A percentile compares a stretch with the other conserved stretches of the same genome.
These are phyloP conservation scores for Turritopsis dohrnii DNA, from an alignment of 30 jellyfish, hydroid and myxozoan species.

Conservation along the genomic window DNA sequence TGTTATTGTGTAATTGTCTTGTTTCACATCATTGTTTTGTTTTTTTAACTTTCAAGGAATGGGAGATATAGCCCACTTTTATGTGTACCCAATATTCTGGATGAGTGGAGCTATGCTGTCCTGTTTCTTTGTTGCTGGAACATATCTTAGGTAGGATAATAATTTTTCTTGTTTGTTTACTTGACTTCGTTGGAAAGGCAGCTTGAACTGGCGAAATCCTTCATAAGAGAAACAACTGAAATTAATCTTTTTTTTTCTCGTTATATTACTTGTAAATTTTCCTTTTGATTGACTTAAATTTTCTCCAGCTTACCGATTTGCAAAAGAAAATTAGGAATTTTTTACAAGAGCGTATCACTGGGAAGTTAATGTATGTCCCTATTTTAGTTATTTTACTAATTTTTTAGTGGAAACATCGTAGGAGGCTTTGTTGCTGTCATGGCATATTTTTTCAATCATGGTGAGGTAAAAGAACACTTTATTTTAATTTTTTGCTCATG, in stretches of 20 bases:
- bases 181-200: too few species aligned
- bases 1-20: not conserved
- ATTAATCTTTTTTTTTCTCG: too few species aligned
- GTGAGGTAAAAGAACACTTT: constrained; percentile 52
- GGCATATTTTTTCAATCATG: constrained; percentile 68
- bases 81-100: constrained; percentile 89
- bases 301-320: too few species aligned
- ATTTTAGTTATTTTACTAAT: not conserved
- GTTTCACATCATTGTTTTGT: not conserved
- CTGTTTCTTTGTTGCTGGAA: constrained; percentile 53
- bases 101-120: constrained; percentile 79
- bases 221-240: too few species aligned
- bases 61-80: constrained; percentile 95
- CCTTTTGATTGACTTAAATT: too few species aligned
- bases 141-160: constrained; percentile 58
- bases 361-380: too few species aligned
- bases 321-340: too few species aligned
- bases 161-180: too few species aligned
- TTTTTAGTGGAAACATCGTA: constrained; percentile 63
- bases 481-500: too few species aligned
- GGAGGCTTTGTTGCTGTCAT: constrained; percentile 82
- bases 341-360: not conserved
- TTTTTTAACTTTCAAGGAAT: constrained; percentile 68
- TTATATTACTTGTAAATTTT: too few species aligned
- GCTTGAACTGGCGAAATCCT: too few species aligned